phyloP scores from a whole-genome alignment of 2,113 vertebrate genomes.

The Mobula hypostoma region DNA sequence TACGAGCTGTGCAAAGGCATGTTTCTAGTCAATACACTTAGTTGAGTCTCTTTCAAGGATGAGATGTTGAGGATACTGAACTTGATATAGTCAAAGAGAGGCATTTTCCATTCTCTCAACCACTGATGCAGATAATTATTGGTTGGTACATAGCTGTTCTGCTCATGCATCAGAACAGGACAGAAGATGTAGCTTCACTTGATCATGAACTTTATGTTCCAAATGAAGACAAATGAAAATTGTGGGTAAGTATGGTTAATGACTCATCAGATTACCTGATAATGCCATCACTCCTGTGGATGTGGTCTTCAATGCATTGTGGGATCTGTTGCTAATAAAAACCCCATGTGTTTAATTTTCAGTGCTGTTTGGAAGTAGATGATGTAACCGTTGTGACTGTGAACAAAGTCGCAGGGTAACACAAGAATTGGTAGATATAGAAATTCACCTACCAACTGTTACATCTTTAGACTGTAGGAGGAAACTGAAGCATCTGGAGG shows the following conservation, averaged over 20 bases:
- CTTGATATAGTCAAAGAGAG: too few relatives aligned
- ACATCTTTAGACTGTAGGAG: too few relatives aligned
- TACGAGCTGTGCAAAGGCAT: too few relatives aligned
- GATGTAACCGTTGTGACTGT: not conserved
- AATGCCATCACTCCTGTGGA: not conserved
- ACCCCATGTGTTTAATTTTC: not conserved
- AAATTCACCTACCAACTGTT: too few relatives aligned
- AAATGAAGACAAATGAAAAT: not conserved
- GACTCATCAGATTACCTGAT: not conserved
- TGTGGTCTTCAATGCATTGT: too few relatives aligned
- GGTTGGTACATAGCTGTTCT: not conserved
- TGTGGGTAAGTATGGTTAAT: not conserved
- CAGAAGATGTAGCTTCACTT: not conserved
- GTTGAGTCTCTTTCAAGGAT: too few relatives aligned
- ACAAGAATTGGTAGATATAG: too few relatives aligned
- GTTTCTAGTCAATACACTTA: too few relatives aligned
- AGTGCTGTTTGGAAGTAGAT: not conserved
- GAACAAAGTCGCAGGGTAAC: too few relatives aligned
- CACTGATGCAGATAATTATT: not conserved
- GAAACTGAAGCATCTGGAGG: too few relatives aligned
- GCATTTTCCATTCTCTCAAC: too few relatives aligned
- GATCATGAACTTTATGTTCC: not conserved
- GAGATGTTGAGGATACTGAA: too few relatives aligned
- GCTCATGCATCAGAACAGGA: not conserved
- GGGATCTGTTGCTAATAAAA: not conserved